Evolutionary conservation across 2,888 invertebrate species (phyloP), one percentile per base, ranked within the genome.

Genomic region (Temnothorax unifasciatus): DNA sequence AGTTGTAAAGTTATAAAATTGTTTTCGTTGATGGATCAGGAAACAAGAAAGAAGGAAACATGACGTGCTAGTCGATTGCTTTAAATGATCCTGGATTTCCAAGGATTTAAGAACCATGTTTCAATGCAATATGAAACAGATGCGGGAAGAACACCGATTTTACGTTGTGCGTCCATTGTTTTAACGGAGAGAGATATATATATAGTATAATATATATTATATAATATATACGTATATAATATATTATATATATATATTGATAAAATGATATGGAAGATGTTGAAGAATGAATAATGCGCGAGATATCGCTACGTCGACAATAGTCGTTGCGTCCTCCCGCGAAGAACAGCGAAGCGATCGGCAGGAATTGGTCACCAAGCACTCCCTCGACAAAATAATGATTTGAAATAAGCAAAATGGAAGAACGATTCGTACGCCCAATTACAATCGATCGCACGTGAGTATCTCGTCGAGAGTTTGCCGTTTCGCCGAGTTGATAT

Each of bases 141-240:
- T 11, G 21, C 34, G 25, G 54, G 25, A 77, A 68, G 54, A 68
- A 54, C 54, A 54, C 41, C 68, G 54, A 68, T 77, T 41, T 13
- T 44, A 68, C 29, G n/a, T 66, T 9, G n/a, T 25, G 68, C n/a
- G 54, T 47, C 25, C 25, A 38, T 68, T 77, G 41, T 68, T 68
- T 25, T 41, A 41, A 8, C 6, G 3, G 2, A 75, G 9, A 75
- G 9, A 61, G 13, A 61, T 92, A 93, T 93, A 87, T 89, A 91
- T 89, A 89, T 87, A 44, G 3, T 44, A 90, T 91, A 88, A 90
- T 84, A 86, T 89, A 90, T 34, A 6, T 73, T 83, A 86, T 85
- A 82, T 25, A 18, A 81, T 85, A 85, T 74, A 54, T 59, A 87
- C 9, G 6, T 41, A 41, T 41, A 41, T 41, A 8, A 9, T 41